Conservation (phyloP, 1,140 invertebrate genomes). For the Drosophila yakuba region DNA sequence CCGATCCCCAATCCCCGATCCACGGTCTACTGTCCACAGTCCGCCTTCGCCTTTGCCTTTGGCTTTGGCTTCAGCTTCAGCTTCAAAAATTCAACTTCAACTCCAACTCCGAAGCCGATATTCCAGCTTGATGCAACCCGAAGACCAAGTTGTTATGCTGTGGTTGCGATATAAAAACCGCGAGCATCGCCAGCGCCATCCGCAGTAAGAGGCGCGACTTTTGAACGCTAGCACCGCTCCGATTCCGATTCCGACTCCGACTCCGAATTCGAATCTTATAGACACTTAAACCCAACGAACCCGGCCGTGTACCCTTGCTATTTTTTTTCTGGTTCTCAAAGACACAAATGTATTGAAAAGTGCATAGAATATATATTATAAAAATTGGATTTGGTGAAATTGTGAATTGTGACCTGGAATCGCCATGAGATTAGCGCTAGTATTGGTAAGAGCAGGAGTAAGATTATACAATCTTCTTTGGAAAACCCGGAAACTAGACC, state of each 20-base stretch:
- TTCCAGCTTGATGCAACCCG: slow-evolving; percentile 68
- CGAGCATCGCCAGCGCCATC: slow-evolving; percentile 63
- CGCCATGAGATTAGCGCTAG: slow-evolving; percentile 70
- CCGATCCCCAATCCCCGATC: not conserved
- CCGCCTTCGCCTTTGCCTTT: slow-evolving; percentile 30
- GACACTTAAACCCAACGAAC: not conserved
- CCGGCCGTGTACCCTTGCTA: not conserved
- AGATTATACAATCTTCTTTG: slow-evolving; percentile 22
- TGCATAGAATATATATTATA: not conserved
- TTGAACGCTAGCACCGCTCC: slow-evolving; percentile 67
- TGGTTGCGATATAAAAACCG: slow-evolving; percentile 70
- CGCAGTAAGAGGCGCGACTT: slow-evolving; percentile 78
- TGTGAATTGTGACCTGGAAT: slow-evolving; percentile 42
- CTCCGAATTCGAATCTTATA: not conserved
- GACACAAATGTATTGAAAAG: not conserved
- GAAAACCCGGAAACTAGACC: slow-evolving; percentile 27
- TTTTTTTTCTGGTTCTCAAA: slow-evolving; percentile 18
- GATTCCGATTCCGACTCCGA: not conserved
- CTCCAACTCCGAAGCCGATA: slow-evolving; percentile 24
- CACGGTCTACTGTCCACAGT: slow-evolving; percentile 43
- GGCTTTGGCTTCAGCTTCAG: not conserved
- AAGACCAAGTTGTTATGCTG: slow-evolving; percentile 47
- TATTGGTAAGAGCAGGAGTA: slow-evolving; percentile 54
- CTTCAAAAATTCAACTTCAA: slow-evolving; percentile 15
- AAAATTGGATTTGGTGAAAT: slow-evolving; percentile 50